Conservation (phyloP, 1,140 invertebrate species). For the Panagrolaimus sp. region DNA sequence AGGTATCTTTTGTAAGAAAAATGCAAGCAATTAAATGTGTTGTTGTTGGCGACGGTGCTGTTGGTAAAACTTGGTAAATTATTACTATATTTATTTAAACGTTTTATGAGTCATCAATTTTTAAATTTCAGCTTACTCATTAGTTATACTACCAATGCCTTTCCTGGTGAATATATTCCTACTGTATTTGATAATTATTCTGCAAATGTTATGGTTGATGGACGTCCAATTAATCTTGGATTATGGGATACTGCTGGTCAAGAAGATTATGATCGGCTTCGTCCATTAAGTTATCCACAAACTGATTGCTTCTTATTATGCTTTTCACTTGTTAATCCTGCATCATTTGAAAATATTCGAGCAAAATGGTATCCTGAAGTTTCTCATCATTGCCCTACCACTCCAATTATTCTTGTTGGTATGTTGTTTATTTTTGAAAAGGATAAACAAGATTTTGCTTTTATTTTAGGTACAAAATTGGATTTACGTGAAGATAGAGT, state of each 20-base stretch:
- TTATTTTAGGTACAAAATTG: conserved; percentile 64
- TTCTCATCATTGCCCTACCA: conserved; percentile 65
- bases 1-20: not conserved
- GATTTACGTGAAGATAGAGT: conserved; percentile 96
- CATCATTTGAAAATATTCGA: conserved; percentile 96
- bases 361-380: conserved; percentile 73
- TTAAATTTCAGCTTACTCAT: conserved; percentile 68
- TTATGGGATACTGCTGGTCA: conserved; percentile 55
- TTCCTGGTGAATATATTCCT: conserved; percentile 82
- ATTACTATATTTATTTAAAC: conserved; percentile 16
- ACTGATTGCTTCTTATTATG: conserved; percentile 55
- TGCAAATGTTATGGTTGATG: conserved; percentile 94
- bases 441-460: not conserved
- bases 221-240: conserved; percentile 51
- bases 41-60: conserved; percentile 59
- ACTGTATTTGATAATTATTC: conserved; percentile 71
- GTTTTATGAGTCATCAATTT: conserved; percentile 1
- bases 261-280: conserved; percentile 52
- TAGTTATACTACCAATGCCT: conserved; percentile 84
- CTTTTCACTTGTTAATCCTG: conserved; percentile 78
- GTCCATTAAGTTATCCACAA: conserved; percentile 56
- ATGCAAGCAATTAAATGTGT: conserved; percentile 62
- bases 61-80: conserved; percentile 45
- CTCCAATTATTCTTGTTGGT: conserved; percentile 65
- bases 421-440: conserved; percentile 10